A percentile compares a stretch with the other conserved stretches of the same genome.
These are phyloP conservation scores for Rhinopomastus cyanomelas DNA, from an alignment of 2,113 vertebrate genomes.

Conservation along the genomic window DNA sequence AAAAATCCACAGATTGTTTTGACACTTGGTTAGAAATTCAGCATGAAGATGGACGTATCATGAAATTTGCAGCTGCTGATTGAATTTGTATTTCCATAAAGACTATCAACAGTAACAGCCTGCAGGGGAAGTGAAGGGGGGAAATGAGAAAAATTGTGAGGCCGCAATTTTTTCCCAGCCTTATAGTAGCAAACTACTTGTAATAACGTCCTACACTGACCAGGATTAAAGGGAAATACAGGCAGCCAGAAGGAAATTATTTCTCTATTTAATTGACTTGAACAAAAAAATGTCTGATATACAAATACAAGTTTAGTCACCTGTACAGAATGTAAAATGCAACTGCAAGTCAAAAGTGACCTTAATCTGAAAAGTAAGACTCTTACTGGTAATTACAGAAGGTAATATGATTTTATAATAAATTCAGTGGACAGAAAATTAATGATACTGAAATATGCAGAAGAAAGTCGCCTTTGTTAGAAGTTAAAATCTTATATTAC, in stretches of 20 bases:
- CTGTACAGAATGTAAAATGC: conserved; percentile 25
- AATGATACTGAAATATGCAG: not conserved
- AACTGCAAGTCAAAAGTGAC: conserved; percentile 26
- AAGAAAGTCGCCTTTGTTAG: conserved; percentile 14
- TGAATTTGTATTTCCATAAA: conserved; percentile 94
- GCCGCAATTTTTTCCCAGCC: conserved; percentile 74
- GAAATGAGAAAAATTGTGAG: conserved; percentile 79
- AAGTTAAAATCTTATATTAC: not conserved
- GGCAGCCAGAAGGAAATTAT: conserved; percentile 69
- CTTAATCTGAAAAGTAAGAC: conserved; percentile 49
- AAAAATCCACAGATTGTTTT: conserved; percentile 86
- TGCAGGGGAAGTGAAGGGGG: conserved; percentile 70
- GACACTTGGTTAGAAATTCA: conserved; percentile 88
- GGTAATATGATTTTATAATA: conserved; percentile 51
- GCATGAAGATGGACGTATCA: conserved; percentile 86
- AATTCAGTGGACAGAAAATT: conserved; percentile 3
- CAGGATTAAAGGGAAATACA: conserved; percentile 73
- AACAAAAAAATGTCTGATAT: conserved; percentile 72
- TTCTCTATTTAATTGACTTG: conserved; percentile 75
- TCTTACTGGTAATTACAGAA: conserved; percentile 31
- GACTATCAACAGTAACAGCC: conserved; percentile 86
- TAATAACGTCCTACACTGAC: conserved; percentile 75
- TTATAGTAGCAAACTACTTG: conserved; percentile 74
- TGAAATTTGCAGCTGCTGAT: conserved; percentile 89
- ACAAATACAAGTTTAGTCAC: conserved; percentile 71